These are phyloP conservation scores for Galleria mellonella DNA, from an alignment of 1,140 invertebrate genomes.

Conservation along the genomic window DNA sequence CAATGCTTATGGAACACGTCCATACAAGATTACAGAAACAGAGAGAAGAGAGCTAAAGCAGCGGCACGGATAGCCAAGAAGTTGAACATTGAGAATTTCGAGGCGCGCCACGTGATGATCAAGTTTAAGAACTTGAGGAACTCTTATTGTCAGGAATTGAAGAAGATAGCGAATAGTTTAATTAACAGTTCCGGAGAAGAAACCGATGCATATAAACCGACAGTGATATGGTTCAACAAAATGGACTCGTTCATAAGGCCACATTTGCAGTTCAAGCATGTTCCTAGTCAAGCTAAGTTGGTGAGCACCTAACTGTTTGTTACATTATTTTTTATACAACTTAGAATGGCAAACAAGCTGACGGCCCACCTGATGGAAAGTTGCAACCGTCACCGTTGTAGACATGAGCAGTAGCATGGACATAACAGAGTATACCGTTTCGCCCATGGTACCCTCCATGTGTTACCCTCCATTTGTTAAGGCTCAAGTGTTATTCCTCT, in stretches of 20 bases:
- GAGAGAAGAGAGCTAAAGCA: conserved; percentile 24
- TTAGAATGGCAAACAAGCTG: too few species aligned
- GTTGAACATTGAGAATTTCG: conserved; percentile 35
- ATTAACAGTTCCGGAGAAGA: not conserved
- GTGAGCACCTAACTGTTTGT: too few species aligned
- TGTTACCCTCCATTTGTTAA: too few species aligned
- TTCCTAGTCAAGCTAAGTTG: too few species aligned
- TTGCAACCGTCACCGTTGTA: too few species aligned
- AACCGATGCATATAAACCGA: conserved; percentile 17
- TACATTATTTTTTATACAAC: too few species aligned
- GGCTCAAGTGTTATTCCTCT: too few species aligned
- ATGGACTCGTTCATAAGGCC: conserved; percentile 34
- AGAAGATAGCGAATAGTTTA: conserved; percentile 28
- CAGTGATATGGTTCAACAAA: conserved; percentile 32
- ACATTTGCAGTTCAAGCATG: too few species aligned
- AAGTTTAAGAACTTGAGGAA: conserved; percentile 56
- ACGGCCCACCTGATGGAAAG: too few species aligned
- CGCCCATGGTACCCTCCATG: too few species aligned
- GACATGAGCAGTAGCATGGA: too few species aligned
- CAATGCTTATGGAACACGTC: conserved; percentile 46
- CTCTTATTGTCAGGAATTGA: conserved; percentile 47
- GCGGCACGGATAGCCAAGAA: conserved; percentile 24
- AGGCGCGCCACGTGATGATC: conserved; percentile 30
- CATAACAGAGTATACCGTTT: too few species aligned
- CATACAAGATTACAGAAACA: conserved; percentile 29